Percentiles rank a stretch among this genome's conserved stretches.
phyloP scores from a whole-genome alignment of 2,888 invertebrate species.

The Adelphocoris suturalis region DNA sequence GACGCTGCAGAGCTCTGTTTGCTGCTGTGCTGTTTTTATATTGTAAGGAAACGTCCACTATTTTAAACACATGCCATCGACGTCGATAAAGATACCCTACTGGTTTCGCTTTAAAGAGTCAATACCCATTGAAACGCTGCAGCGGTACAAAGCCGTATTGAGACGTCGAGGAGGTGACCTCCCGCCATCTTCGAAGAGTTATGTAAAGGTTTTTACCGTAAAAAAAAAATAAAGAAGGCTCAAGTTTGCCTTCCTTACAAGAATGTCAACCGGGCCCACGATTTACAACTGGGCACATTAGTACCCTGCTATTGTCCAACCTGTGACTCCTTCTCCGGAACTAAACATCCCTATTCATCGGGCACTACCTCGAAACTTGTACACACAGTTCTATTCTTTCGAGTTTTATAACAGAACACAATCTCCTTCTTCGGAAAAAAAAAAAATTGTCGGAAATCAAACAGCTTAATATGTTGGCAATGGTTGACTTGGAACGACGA shows the following conservation, averaged over 20 bases:
- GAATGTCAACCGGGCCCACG: slow-evolving; percentile 12
- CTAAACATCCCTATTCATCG: not conserved
- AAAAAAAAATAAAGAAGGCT: slow-evolving; percentile 14
- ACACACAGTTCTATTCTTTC: not conserved
- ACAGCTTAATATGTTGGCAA: not conserved
- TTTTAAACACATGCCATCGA: not conserved
- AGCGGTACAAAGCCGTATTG: not conserved
- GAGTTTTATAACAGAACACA: not conserved
- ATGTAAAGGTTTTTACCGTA: slow-evolving; percentile 1
- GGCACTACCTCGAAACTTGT: not conserved
- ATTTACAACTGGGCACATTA: slow-evolving; percentile 19
- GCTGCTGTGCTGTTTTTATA: too few relatives aligned
- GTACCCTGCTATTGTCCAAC: slow-evolving; percentile 3
- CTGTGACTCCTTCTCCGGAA: slow-evolving; percentile 1
- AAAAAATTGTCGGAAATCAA: not conserved
- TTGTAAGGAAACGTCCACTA: not conserved
- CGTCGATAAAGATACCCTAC: slow-evolving; percentile 4
- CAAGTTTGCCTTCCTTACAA: slow-evolving; percentile 11
- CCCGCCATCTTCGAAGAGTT: not conserved
- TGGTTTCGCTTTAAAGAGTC: not conserved
- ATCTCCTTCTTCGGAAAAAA: not conserved
- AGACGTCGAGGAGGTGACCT: too few relatives aligned
- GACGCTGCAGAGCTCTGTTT: too few relatives aligned
- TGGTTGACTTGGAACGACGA: not conserved
- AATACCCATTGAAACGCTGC: not conserved